Evolutionary conservation across 2,113 vertebrate genomes (phyloP), one percentile per base, ranked within the genome.

Genomic region (Ornithorhynchus anatinus): DNA sequence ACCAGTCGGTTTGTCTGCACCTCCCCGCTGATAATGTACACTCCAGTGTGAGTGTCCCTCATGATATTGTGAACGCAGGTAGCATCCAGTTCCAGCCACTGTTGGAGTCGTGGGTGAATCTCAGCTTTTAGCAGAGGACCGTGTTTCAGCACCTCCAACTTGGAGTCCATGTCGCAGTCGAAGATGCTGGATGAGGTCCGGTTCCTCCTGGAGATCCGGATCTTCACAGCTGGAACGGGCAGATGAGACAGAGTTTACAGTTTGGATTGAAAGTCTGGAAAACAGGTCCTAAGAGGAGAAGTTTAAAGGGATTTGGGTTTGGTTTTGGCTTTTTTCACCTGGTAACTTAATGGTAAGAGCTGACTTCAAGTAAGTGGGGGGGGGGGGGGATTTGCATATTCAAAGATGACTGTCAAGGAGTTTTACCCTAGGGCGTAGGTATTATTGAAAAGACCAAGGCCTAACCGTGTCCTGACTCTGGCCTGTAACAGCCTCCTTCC

Each of bases 31-130:
- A 96, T 86, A 6, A 95, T 51, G 0, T 93, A 96, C 75, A 93
- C 90, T 32, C 93, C 93, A 0, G 88, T 76, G 0, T 84, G 80
- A 2, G 88, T 93, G 29, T 90, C 88, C 3, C 87, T 69, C 54
- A 95, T 95, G 87, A 96, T 93, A 80, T 95, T 96, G 78, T 92
- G 87, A 36, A 94, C 89, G 0, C 95, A 95, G 2, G 90, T 96
- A 47, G 93, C 94, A 7, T 96, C 95, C 36, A 93, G 90, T 73
- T 94, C 92, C 70, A 96, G 88, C 94, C 95, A 95, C 68, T 88
- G 80, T 79, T 91, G 72, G 27, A 96, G 91, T 47, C 87, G 91
- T 14, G 88, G 32, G 0, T 88, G 90, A 72, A 96, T 85, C 73
- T 95, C 92, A 0, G 84, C 82, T 7, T 89, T 86, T 31, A 94